phyloP scores from a whole-genome alignment of 2,113 vertebrate species.

The Austrofundulus limnaeus region DNA sequence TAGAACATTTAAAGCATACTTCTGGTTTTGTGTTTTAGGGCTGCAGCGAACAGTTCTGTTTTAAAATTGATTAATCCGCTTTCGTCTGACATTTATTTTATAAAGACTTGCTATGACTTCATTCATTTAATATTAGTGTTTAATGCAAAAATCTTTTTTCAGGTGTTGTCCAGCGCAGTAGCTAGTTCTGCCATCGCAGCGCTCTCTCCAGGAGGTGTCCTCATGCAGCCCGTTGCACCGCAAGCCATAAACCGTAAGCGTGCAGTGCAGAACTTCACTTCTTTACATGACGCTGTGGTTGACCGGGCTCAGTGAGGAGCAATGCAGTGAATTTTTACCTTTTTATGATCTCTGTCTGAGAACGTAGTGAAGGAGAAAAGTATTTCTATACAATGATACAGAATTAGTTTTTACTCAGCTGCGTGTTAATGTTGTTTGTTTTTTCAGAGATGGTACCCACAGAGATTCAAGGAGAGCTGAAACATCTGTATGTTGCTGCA shows the following conservation, averaged over 20 bases:
- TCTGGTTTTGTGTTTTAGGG: too few relatives aligned
- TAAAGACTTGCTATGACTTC: too few relatives aligned
- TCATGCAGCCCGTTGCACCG: constrained; percentile 92
- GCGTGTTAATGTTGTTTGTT: background rate
- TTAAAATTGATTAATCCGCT: too few relatives aligned
- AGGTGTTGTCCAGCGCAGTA: constrained; percentile 92
- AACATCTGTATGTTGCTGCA: constrained; percentile 92
- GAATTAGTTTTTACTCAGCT: background rate
- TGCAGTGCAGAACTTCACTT: constrained; percentile 42
- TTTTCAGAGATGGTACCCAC: constrained; percentile 92
- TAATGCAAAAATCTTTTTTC: constrained; percentile 12
- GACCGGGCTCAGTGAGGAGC: too few relatives aligned
- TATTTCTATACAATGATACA: background rate
- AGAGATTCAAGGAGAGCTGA: constrained; percentile 92
- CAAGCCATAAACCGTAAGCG: constrained; percentile 97
- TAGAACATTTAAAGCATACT: too few relatives aligned
- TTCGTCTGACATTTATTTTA: too few relatives aligned
- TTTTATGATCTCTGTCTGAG: background rate
- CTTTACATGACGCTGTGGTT: background rate
- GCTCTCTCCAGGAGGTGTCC: constrained; percentile 92
- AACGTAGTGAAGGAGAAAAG: background rate
- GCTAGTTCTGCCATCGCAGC: constrained; percentile 89
- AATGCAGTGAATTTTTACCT: background rate
- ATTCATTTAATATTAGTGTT: background rate
- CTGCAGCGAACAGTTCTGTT: too few relatives aligned